These are phyloP conservation scores for Phyllopteryx taeniolatus DNA, from an alignment of 2,113 vertebrate genomes.

Conservation along the genomic window DNA sequence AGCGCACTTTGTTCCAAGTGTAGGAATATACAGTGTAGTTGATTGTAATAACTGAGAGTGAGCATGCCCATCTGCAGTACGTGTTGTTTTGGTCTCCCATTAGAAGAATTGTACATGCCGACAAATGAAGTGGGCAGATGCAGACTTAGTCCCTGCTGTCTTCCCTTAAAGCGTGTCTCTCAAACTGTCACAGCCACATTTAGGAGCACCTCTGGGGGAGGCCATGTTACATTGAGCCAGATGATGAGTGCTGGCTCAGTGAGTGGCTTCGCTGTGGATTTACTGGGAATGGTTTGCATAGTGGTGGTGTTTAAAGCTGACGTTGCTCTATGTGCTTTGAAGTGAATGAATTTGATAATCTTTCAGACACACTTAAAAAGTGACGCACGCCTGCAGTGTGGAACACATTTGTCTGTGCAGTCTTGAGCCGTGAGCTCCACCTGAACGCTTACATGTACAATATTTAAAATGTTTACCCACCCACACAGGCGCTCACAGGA, in stretches of 20 bases:
- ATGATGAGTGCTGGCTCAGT: slow-evolving; percentile 51
- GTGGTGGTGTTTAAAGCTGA: slow-evolving; percentile 7
- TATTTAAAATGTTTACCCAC: slow-evolving; percentile 32
- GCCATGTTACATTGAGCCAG: slow-evolving; percentile 49
- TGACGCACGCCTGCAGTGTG: slow-evolving; percentile 19
- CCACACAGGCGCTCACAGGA: slow-evolving; percentile 5
- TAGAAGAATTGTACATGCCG: not conserved
- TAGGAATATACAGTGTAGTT: not conserved
- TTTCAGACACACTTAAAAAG: slow-evolving; percentile 9
- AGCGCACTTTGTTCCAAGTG: too few species aligned
- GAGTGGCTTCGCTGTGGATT: slow-evolving; percentile 42
- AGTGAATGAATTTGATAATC: slow-evolving; percentile 29
- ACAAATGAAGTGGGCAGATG: not conserved
- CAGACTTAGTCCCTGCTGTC: not conserved
- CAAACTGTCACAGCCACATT: slow-evolving; percentile 12
- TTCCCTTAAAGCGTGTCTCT: not conserved
- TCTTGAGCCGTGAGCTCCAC: slow-evolving; percentile 1
- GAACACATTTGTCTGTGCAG: slow-evolving; percentile 33
- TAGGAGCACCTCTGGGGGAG: slow-evolving; percentile 47
- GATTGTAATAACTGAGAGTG: not conserved
- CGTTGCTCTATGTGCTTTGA: slow-evolving; percentile 3
- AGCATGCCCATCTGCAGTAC: not conserved
- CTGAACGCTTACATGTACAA: slow-evolving; percentile 42
- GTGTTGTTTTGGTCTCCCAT: not conserved
- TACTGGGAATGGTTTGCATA: slow-evolving; percentile 11